Conservation (phyloP, 1,140 invertebrate genomes). For the honey bee (Apis mellifera) region Amel_HAv3.1 CM009936.2:17422001-17422500, state of each 20-base stretch:
- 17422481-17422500: background rate
- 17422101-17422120: conserved; percentile 79
- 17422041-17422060: conserved; percentile 80
- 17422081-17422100: conserved; percentile 69
- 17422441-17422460: background rate
- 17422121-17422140: conserved; percentile 73
- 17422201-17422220: no score
- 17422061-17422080: conserved; percentile 77
- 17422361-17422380: background rate
- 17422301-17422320: no score
- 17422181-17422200: no score
- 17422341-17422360: background rate
- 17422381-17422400: background rate
- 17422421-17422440: background rate
- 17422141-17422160: conserved; percentile 63
- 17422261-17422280: no score
- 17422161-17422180: background rate
- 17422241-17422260: no score
- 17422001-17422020: conserved; percentile 82
- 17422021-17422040: conserved; percentile 80
- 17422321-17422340: no score
- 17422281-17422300: no score
- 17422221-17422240: no score
- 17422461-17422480: conserved; percentile 2
- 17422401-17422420: background rate